These are phyloP conservation scores for Pterocles burchelli DNA, from an alignment of 2,113 vertebrate genomes.

Conservation along the genomic window DNA sequence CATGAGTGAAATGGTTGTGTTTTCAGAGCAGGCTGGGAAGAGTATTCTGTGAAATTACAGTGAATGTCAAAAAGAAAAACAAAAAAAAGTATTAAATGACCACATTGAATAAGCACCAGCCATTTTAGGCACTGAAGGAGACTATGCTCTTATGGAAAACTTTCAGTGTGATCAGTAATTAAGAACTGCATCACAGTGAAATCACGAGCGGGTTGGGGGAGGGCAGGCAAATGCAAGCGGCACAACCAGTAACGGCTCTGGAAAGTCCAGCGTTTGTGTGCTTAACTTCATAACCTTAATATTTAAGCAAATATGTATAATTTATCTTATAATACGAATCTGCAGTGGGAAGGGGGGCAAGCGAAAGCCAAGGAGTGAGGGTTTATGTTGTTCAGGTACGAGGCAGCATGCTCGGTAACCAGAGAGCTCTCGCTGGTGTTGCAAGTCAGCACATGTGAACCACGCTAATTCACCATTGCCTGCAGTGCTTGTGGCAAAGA, in stretches of 20 bases:
- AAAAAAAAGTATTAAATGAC: background rate
- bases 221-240: accelerated
- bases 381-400: background rate
- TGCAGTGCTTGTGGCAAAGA: slow-evolving; percentile 20
- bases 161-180: background rate
- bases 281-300: background rate
- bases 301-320: accelerated
- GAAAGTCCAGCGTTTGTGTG: background rate
- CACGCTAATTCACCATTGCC: background rate
- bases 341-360: background rate
- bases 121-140: background rate
- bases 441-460: background rate
- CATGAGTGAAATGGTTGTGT: background rate
- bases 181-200: background rate
- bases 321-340: background rate
- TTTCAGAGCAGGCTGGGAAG: background rate
- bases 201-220: background rate
- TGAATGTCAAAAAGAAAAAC: background rate
- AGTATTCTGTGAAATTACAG: background rate
- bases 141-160: background rate
- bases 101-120: background rate
- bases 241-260: background rate
- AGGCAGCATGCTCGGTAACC: accelerated
- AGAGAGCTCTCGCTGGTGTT: background rate
- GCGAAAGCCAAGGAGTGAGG: background rate